Conservation (phyloP, 1,140 invertebrate genomes). For the Neodiprion pinetum region DNA sequence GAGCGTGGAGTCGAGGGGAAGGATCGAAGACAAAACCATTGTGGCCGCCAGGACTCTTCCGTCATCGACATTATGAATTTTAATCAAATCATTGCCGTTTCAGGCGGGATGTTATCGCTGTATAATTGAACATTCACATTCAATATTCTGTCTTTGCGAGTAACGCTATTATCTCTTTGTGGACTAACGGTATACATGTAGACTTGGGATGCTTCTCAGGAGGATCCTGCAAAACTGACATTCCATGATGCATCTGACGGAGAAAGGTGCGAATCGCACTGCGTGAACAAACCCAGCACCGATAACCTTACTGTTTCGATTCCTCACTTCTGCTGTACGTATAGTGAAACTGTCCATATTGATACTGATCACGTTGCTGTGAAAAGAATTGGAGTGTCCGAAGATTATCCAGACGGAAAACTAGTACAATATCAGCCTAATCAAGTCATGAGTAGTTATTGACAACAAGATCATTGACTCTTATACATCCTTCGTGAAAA, state of each 20-base stretch:
- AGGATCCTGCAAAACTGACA: background rate
- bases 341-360: too few species aligned
- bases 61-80: slow-evolving; percentile 53
- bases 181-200: background rate
- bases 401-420: background rate
- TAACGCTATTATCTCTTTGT: background rate
- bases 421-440: background rate
- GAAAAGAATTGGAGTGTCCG: background rate
- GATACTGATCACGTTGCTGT: too few species aligned
- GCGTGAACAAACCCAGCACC: too few species aligned
- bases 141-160: background rate
- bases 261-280: too few species aligned
- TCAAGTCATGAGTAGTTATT: background rate
- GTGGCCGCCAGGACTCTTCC: slow-evolving; percentile 43
- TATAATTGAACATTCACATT: background rate
- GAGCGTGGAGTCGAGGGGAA: background rate
- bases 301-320: too few species aligned
- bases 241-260: too few species aligned
- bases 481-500: too few species aligned
- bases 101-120: slow-evolving; percentile 18
- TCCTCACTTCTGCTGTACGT: too few species aligned
- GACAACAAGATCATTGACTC: too few species aligned
- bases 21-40: slow-evolving; percentile 33
- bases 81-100: slow-evolving; percentile 59
- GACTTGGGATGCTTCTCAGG: background rate